Percentiles rank a stretch among this genome's conserved stretches.
Evolutionary conservation across 2,113 vertebrate species (phyloP).

Genomic region (Gasterosteus aculeatus): DNA sequence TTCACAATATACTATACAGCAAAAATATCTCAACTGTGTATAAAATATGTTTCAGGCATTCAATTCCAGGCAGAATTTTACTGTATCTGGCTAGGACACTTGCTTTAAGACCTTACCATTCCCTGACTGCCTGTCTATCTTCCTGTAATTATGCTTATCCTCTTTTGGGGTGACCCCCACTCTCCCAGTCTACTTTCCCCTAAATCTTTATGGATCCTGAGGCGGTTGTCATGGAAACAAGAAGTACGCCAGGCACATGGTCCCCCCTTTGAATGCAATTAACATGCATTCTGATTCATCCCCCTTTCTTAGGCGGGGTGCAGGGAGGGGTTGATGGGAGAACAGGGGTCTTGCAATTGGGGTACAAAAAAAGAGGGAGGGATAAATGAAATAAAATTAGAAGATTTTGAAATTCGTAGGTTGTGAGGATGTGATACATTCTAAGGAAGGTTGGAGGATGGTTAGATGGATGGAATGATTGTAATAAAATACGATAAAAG

Average conservation of each 20-base stretch:
- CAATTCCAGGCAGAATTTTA: constrained; percentile 13
- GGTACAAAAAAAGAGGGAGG: constrained; percentile 37
- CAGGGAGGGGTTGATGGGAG: constrained; percentile 12
- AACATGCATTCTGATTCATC: constrained; percentile 77
- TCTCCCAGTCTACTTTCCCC: constrained; percentile 69
- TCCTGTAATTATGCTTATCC: constrained; percentile 77
- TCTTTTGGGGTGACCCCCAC: constrained; percentile 71
- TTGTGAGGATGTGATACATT: constrained; percentile 35
- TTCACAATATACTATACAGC: background rate
- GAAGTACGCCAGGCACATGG: constrained; percentile 72
- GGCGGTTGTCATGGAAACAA: constrained; percentile 81
- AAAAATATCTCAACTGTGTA: background rate
- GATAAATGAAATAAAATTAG: constrained; percentile 49
- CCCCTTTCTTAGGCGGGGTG: constrained; percentile 58
- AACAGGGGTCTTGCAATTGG: constrained; percentile 40
- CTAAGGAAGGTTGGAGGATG: constrained; percentile 16
- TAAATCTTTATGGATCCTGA: constrained; percentile 78
- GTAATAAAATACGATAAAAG: constrained; percentile 52
- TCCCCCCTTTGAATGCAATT: constrained; percentile 71
- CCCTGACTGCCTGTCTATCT: constrained; percentile 59
- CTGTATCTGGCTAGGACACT: constrained; percentile 42
- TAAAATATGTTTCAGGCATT: constrained; percentile 1
- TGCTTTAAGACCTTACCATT: constrained; percentile 59
- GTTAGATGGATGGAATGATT: constrained; percentile 30
- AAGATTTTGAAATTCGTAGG: constrained; percentile 34